Evolutionary conservation across 1,140 invertebrate species (phyloP).

Genomic region (Achroia grisella): DNA sequence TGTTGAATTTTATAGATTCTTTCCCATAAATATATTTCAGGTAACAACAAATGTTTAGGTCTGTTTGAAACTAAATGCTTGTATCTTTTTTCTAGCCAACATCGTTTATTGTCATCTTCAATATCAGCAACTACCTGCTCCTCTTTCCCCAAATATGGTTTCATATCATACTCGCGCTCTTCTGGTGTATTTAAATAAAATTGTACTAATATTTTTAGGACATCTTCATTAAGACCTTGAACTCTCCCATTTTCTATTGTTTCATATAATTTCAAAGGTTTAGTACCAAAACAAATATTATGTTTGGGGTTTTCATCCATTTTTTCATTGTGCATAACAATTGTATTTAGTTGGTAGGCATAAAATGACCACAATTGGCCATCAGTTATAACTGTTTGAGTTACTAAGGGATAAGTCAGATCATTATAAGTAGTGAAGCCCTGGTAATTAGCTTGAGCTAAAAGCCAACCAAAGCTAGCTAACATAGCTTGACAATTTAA

Average conservation of each 20-base stretch:
- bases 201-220: constrained; percentile 82
- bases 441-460: constrained; percentile 87
- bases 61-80: constrained; percentile 81
- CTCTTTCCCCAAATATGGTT: constrained; percentile 80
- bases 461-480: constrained; percentile 85
- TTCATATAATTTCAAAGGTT: constrained; percentile 83
- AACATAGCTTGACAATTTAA: constrained; percentile 83
- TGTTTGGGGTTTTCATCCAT: constrained; percentile 78
- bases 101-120: constrained; percentile 76
- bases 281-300: constrained; percentile 89
- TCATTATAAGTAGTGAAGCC: constrained; percentile 93
- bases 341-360: constrained; percentile 92
- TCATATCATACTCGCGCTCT: constrained; percentile 78
- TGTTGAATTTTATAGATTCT: constrained; percentile 83
- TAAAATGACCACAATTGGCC: constrained; percentile 89
- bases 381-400: constrained; percentile 90
- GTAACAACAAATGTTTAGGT: constrained; percentile 73
- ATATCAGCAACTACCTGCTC: constrained; percentile 80
- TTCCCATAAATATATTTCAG: constrained; percentile 85
- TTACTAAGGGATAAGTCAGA: constrained; percentile 89
- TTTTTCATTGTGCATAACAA: constrained; percentile 76
- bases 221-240: constrained; percentile 86
- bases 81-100: constrained; percentile 80
- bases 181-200: constrained; percentile 84
- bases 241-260: constrained; percentile 81